A percentile compares a stretch with the other conserved stretches of the same genome.
These are phyloP conservation scores for Eupeodes luniger DNA, from an alignment of 2,888 invertebrate species.

Conservation along the genomic window DNA sequence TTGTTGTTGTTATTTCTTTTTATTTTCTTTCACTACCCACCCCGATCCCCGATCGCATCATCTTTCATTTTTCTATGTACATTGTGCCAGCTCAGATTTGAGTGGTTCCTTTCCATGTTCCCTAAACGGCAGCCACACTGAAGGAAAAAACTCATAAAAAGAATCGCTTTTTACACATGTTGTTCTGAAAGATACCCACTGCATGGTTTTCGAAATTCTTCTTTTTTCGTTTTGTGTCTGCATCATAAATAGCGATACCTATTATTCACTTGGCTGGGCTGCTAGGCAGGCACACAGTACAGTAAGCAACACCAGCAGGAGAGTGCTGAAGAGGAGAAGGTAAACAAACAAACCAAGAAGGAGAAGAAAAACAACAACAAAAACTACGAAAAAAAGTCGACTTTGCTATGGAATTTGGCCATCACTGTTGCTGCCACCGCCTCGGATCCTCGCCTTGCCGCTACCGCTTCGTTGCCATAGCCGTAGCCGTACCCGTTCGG, in stretches of 20 bases:
- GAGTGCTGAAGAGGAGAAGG: conserved; percentile 50
- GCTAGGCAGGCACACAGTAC: conserved; percentile 43
- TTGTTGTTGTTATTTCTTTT: conserved; percentile 29
- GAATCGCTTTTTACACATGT: conserved; percentile 75
- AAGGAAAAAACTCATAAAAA: conserved; percentile 51
- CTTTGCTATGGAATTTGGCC: conserved; percentile 73
- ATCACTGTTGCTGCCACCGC: conserved; percentile 30
- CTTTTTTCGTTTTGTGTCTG: conserved; percentile 70
- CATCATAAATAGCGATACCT: conserved; percentile 73
- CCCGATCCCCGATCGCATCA: conserved; percentile 63
- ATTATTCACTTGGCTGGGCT: conserved; percentile 73
- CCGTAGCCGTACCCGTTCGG: no score
- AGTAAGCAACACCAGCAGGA: conserved; percentile 41
- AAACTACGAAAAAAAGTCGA: conserved; percentile 47
- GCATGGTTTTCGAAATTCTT: conserved; percentile 46
- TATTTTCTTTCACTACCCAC: conserved; percentile 32
- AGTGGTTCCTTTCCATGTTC: conserved; percentile 32
- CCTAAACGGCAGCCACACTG: conserved; percentile 71
- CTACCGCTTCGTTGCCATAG: background rate
- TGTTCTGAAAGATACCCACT: conserved; percentile 72
- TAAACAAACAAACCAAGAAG: conserved; percentile 64
- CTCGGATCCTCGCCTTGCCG: background rate
- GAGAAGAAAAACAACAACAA: conserved; percentile 23
- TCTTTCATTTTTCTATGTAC: conserved; percentile 68
- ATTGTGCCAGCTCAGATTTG: conserved; percentile 52